phyloP scores from a whole-genome alignment of 2,797 vertebrate species.

The Gallinago solitaria region DNA sequence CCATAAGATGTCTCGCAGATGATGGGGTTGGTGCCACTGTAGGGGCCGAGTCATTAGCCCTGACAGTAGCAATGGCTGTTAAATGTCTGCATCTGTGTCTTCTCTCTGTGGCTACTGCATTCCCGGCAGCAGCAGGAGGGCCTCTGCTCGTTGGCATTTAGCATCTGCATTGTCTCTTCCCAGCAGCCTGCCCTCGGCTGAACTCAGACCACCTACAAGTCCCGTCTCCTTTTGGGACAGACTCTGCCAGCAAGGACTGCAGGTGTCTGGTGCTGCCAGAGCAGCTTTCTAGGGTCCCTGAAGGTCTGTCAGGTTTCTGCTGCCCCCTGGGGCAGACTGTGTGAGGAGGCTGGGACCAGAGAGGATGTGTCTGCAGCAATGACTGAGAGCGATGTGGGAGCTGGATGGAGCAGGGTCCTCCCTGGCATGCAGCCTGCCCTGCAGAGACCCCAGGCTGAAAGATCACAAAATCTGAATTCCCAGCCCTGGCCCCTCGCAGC shows the following conservation, averaged over 20 bases:
- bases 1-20: not conserved
- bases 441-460: not conserved
- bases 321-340: not conserved
- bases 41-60: not conserved
- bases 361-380: rapidly evolving
- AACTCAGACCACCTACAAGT: constrained; percentile 9
- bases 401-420: rapidly evolving
- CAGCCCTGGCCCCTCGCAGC: not conserved
- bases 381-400: not conserved
- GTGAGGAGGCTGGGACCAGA: not conserved
- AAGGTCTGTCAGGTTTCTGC: not conserved
- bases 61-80: not conserved
- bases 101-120: not conserved
- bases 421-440: not conserved
- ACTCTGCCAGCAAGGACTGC: not conserved
- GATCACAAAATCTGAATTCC: not conserved
- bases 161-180: constrained; percentile 35
- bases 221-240: not conserved
- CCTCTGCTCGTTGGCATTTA: constrained; percentile 13
- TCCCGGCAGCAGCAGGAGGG: constrained; percentile 35
- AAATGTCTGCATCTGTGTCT: not conserved
- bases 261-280: not conserved
- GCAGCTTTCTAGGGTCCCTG: not conserved
- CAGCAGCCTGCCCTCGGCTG: not conserved
- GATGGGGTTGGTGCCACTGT: not conserved